Evolutionary conservation across 2,888 invertebrate genomes (phyloP).

Genomic region (Camptogramma bilineatum): DNA sequence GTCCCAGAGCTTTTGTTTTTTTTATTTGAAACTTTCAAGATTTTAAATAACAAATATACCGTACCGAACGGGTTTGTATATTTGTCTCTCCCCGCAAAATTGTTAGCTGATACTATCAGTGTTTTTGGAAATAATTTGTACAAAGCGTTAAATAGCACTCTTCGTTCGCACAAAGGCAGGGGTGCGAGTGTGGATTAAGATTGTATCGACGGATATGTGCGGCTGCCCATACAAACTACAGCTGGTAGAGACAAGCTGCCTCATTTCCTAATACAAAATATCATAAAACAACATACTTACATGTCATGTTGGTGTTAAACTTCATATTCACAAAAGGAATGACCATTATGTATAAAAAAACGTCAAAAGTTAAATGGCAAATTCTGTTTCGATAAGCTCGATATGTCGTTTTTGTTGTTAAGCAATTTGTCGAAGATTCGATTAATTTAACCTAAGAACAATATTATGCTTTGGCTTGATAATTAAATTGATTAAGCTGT

Average conservation of each 20-base stretch:
- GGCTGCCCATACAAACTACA: conserved; percentile 43
- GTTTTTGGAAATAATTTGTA: conserved; percentile 41
- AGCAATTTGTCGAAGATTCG: too few relatives aligned
- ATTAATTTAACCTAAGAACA: too few relatives aligned
- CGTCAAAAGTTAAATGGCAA: too few relatives aligned
- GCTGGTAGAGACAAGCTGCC: conserved; percentile 20
- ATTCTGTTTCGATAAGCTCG: too few relatives aligned
- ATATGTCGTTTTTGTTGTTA: too few relatives aligned
- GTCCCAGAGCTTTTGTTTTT: too few relatives aligned
- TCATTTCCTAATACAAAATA: neutral
- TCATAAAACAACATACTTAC: neutral
- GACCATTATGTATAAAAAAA: too few relatives aligned
- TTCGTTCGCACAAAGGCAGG: conserved; percentile 46
- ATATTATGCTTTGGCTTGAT: too few relatives aligned
- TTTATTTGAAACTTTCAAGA: too few relatives aligned
- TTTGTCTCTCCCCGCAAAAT: conserved; percentile 22
- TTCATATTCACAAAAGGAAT: too few relatives aligned
- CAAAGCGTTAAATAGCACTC: conserved; percentile 47
- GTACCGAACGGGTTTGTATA: conserved; percentile 7
- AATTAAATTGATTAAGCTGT: conserved; percentile 12
- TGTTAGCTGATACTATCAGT: conserved; percentile 26
- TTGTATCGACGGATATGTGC: conserved; percentile 68
- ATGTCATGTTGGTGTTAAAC: too few relatives aligned
- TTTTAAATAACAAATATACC: too few relatives aligned
- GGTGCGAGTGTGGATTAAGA: conserved; percentile 72